These are phyloP conservation scores for Drosophila rellima DNA, from an alignment of 2,888 invertebrate species.

Conservation along the genomic window DNA sequence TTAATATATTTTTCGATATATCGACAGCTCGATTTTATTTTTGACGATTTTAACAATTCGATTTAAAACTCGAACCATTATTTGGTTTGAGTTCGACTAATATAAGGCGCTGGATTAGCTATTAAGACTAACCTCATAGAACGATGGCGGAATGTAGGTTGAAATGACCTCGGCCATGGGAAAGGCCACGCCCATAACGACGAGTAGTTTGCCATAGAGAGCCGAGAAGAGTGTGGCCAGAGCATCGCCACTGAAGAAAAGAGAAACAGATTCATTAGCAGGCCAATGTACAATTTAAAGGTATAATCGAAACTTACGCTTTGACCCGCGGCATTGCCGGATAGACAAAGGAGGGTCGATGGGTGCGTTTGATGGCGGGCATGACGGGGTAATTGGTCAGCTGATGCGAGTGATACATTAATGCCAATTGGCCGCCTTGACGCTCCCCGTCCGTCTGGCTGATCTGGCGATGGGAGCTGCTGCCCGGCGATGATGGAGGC, in stretches of 20 bases:
- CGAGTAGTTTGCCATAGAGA: slow-evolving; percentile 96
- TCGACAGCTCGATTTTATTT: too few species aligned
- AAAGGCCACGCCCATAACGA: slow-evolving; percentile 97
- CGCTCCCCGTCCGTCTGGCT: slow-evolving; percentile 71
- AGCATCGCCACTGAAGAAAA: slow-evolving; percentile 90
- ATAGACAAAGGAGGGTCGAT: slow-evolving; percentile 85
- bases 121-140: slow-evolving; percentile 91
- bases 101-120: neutral
- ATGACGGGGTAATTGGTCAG: slow-evolving; percentile 85
- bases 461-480: slow-evolving; percentile 76
- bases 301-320: slow-evolving; percentile 79
- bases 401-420: slow-evolving; percentile 86
- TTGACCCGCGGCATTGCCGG: slow-evolving; percentile 85
- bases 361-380: slow-evolving; percentile 84
- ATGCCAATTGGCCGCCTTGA: slow-evolving; percentile 83
- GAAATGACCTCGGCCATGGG: slow-evolving; percentile 98
- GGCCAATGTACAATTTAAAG: neutral
- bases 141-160: slow-evolving; percentile 96
- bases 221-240: slow-evolving; percentile 96
- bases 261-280: neutral
- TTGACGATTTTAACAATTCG: too few species aligned
- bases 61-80: neutral
- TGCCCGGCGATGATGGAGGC: slow-evolving; percentile 79
- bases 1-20: too few species aligned
- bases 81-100: too few species aligned